Conservation (phyloP, 2,113 vertebrate species). For the Varanus komodoensis region DNA sequence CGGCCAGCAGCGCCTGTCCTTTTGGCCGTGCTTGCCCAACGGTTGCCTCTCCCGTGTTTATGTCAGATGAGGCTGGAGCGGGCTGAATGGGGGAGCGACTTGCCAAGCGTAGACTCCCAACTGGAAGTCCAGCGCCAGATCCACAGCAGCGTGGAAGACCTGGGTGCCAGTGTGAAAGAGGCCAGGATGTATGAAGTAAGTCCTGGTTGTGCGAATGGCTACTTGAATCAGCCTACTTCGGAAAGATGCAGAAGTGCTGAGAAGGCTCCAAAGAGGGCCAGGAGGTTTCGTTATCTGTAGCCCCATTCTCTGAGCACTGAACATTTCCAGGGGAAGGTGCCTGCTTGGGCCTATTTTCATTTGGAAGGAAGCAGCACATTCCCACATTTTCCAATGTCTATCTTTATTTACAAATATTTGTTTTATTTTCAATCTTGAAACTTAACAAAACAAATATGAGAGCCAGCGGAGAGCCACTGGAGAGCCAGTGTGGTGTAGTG, state of each 20-base stretch:
- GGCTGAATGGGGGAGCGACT: slow-evolving; percentile 94
- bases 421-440: no score
- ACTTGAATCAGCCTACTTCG: background rate
- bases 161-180: slow-evolving; percentile 89
- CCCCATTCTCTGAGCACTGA: background rate
- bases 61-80: slow-evolving; percentile 89
- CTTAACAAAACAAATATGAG: no score
- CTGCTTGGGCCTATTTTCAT: background rate
- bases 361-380: background rate
- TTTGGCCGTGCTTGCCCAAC: background rate
- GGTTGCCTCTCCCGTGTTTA: background rate
- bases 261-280: background rate
- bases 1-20: rapidly evolving
- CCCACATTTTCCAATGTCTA: no score
- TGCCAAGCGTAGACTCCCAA: slow-evolving; percentile 91
- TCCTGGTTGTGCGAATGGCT: background rate
- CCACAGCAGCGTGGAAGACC: slow-evolving; percentile 89
- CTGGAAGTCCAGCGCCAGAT: slow-evolving; percentile 88
- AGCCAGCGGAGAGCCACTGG: no score
- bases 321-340: background rate
- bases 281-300: background rate
- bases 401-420: no score
- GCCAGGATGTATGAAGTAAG: slow-evolving; percentile 89
- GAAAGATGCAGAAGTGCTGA: background rate
- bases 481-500: no score